Conservation (phyloP, 2,797 vertebrate species). For the Sebastes matsubarae region DNA sequence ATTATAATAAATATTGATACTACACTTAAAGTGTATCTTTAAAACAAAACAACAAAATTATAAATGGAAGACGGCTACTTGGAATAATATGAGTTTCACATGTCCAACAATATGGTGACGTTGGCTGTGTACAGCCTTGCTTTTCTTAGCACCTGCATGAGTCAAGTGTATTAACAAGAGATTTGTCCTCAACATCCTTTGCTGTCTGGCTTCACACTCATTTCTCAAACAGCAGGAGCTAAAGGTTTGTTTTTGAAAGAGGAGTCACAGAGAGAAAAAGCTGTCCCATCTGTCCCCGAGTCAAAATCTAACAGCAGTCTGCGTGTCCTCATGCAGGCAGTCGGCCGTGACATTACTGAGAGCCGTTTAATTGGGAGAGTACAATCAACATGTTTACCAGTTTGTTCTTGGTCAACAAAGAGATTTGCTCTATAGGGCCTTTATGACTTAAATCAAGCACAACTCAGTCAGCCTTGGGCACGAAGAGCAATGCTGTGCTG, state of each 20-base stretch:
- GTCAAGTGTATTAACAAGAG: slow-evolving; percentile 3
- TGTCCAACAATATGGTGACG: neutral
- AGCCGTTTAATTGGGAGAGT: slow-evolving; percentile 44
- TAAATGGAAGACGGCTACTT: neutral
- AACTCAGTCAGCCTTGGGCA: slow-evolving; percentile 28
- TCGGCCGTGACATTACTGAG: slow-evolving; percentile 37
- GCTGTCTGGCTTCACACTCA: slow-evolving; percentile 59
- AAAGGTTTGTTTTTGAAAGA: slow-evolving; percentile 61
- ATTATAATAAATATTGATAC: neutral
- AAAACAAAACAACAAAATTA: neutral
- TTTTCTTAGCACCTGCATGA: slow-evolving; percentile 22
- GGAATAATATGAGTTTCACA: neutral
- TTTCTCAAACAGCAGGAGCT: slow-evolving; percentile 72
- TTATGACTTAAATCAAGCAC: slow-evolving; percentile 56
- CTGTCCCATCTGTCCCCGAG: slow-evolving; percentile 48
- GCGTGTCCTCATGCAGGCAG: slow-evolving; percentile 11
- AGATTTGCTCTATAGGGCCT: slow-evolving; percentile 40
- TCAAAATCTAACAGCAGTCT: slow-evolving; percentile 30
- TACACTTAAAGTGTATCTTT: neutral
- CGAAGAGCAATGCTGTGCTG: slow-evolving; percentile 32
- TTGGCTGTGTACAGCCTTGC: neutral
- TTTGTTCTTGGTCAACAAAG: slow-evolving; percentile 57
- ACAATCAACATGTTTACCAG: slow-evolving; percentile 57
- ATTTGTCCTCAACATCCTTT: slow-evolving; percentile 47
- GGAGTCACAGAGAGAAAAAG: slow-evolving; percentile 17